Percentiles rank a stretch among this genome's conserved stretches.
Evolutionary conservation across 1,140 invertebrate genomes (phyloP).

Genomic region (Drosophila pruinosa): DNA sequence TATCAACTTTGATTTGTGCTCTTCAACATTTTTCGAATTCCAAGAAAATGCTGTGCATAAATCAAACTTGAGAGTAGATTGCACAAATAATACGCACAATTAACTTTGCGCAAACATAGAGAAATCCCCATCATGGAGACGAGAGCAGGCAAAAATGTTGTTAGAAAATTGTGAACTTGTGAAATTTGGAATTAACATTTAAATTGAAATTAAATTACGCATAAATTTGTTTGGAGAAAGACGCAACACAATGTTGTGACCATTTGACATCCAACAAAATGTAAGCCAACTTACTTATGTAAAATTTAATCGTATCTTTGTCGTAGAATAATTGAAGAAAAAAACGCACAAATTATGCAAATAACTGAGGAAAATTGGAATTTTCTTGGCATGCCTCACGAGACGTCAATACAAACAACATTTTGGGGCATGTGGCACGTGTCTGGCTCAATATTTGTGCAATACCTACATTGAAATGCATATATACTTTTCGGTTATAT

Average conservation of each 20-base stretch:
- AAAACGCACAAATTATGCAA: conserved; percentile 44
- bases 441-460: conserved; percentile 8
- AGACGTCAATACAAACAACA: conserved; percentile 10
- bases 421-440: neutral
- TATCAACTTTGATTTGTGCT: conserved; percentile 5
- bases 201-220: conserved; percentile 49
- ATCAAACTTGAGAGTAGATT: conserved; percentile 11
- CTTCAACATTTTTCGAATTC: neutral
- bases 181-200: conserved; percentile 51
- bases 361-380: conserved; percentile 31
- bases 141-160: conserved; percentile 23
- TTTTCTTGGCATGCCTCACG: neutral
- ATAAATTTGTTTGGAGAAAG: conserved; percentile 14
- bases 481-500: neutral
- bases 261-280: neutral
- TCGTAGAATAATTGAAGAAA: neutral
- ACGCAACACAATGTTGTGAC: neutral
- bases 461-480: neutral
- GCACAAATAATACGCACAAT: conserved; percentile 24
- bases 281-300: neutral
- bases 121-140: neutral
- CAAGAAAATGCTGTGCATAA: conserved; percentile 8
- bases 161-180: conserved; percentile 17
- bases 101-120: conserved; percentile 10
- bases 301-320: neutral